Evolutionary conservation across 2,113 vertebrate species (phyloP).

Genomic region (Sus scrofa): T2T-Sscrofa CM000819.6:41579001-41579500

Average conservation of each 20-base stretch:
- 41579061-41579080: conserved; percentile 63
- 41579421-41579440: background rate
- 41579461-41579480: background rate
- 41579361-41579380: background rate
- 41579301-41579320: too few species aligned
- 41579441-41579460: background rate
- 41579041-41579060: conserved; percentile 67
- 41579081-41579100: conserved; percentile 75
- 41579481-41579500: background rate
- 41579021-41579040: conserved; percentile 73
- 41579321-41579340: background rate
- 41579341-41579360: background rate
- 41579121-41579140: background rate
- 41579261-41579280: background rate
- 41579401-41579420: background rate
- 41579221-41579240: background rate
- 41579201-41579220: background rate
- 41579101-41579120: conserved; percentile 67
- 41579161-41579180: conserved; percentile 15
- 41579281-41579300: background rate
- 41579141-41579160: conserved; percentile 38
- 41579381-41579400: background rate
- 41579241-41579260: background rate
- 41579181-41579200: background rate
- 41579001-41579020: background rate